Conservation (phyloP, 1,140 invertebrate species). For the Muscidifurax raptorellus region DNA sequence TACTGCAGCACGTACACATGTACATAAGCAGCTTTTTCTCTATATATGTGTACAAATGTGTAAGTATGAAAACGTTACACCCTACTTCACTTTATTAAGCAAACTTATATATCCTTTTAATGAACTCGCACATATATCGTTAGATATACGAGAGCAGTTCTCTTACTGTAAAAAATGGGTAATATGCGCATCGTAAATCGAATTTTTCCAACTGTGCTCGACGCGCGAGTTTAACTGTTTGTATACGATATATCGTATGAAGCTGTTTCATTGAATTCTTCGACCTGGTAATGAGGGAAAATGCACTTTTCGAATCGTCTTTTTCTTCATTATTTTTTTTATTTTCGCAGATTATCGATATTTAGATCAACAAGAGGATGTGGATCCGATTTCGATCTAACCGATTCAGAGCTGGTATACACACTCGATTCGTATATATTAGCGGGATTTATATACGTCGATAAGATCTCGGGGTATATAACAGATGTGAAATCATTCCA, state of each 20-base stretch:
- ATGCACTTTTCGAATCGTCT: too few species aligned
- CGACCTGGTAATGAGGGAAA: too few species aligned
- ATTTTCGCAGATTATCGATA: too few species aligned
- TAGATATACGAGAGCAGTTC: constrained; percentile 7
- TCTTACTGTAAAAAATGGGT: constrained; percentile 16
- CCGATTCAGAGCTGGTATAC: too few species aligned
- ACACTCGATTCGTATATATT: too few species aligned
- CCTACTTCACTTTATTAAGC: constrained; percentile 11
- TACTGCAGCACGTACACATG: neutral
- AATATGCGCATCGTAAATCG: neutral
- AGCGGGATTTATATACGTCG: too few species aligned
- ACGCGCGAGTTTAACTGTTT: constrained; percentile 9
- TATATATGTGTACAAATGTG: too few species aligned
- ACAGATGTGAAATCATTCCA: neutral
- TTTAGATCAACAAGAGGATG: too few species aligned
- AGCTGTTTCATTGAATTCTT: too few species aligned
- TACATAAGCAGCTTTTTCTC: neutral
- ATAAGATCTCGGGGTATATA: neutral
- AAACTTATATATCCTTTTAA: neutral
- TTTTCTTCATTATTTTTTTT: too few species aligned
- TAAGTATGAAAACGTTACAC: constrained; percentile 12
- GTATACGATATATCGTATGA: neutral
- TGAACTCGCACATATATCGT: neutral
- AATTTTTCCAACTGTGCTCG: constrained; percentile 18
- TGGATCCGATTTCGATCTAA: too few species aligned